Conservation (phyloP, 2,888 invertebrate genomes). For the Sicus ferrugineus region DNA sequence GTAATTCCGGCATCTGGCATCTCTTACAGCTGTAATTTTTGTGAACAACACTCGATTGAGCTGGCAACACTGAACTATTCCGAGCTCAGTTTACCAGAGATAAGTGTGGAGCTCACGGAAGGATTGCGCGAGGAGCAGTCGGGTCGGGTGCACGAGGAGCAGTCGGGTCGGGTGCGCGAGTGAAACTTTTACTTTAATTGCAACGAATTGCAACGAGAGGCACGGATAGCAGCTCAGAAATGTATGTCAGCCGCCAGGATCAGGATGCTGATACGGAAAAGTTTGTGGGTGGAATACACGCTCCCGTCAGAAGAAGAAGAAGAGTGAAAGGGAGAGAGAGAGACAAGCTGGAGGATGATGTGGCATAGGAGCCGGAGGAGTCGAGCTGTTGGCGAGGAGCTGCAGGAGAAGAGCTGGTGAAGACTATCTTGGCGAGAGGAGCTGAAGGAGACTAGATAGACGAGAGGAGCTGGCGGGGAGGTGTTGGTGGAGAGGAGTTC, state of each 20-base stretch:
- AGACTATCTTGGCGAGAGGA: too few relatives aligned
- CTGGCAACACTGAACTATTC: neutral
- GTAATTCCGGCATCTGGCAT: conserved; percentile 9
- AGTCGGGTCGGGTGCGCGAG: neutral
- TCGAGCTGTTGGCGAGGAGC: too few relatives aligned
- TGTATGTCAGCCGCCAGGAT: neutral
- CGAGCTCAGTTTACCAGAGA: neutral
- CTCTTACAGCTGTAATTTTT: conserved; percentile 18
- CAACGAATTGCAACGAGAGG: conserved; percentile 24
- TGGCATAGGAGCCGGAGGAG: too few relatives aligned
- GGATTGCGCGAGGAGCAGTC: neutral
- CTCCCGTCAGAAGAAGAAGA: neutral
- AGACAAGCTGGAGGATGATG: too few relatives aligned
- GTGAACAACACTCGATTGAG: neutral
- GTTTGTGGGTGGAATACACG: neutral
- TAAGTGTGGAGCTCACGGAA: too few relatives aligned
- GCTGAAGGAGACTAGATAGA: too few relatives aligned
- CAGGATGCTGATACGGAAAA: neutral
- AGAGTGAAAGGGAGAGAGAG: neutral
- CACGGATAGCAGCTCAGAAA: neutral
- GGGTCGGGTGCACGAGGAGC: neutral
- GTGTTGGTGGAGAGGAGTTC: too few relatives aligned
- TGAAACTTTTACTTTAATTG: conserved; percentile 32
- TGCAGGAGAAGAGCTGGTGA: too few relatives aligned
- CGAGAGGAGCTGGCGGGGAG: too few relatives aligned